Evolutionary conservation across 2,113 vertebrate genomes (phyloP).

Genomic region (Sigmodon hispidus): DNA sequence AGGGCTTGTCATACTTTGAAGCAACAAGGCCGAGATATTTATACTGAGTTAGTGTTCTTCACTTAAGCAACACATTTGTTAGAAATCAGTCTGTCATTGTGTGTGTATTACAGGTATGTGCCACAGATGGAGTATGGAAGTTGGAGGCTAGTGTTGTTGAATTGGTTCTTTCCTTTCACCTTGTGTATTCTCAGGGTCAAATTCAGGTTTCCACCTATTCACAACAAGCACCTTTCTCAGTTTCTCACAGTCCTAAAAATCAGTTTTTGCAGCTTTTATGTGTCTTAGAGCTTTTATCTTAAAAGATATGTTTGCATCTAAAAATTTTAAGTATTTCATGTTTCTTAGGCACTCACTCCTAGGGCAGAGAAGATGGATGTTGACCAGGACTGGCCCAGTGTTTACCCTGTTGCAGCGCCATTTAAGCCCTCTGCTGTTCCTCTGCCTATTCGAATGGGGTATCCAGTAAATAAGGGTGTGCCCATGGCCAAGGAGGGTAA

Average conservation of each 20-base stretch:
- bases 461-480: conserved; percentile 90
- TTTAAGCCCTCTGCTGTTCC: conserved; percentile 92
- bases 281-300: conserved; percentile 40
- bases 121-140: background rate
- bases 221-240: too few relatives aligned
- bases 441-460: conserved; percentile 96
- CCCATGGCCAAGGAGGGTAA: conserved; percentile 94
- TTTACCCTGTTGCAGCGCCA: conserved; percentile 92
- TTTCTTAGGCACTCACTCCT: conserved; percentile 84
- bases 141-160: background rate
- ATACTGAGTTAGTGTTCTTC: background rate
- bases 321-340: background rate
- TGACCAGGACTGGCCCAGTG: conserved; percentile 95
- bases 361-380: conserved; percentile 91
- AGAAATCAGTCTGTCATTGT: background rate
- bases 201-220: background rate
- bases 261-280: conserved; percentile 26
- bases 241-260: background rate
- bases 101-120: background rate
- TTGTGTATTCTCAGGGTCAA: background rate
- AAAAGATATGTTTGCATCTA: background rate
- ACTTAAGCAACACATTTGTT: background rate
- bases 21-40: background rate
- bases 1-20: background rate
- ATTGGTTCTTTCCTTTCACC: background rate